Conservation (phyloP, 1,140 invertebrate species). For the Sitobion miscanthi region DNA sequence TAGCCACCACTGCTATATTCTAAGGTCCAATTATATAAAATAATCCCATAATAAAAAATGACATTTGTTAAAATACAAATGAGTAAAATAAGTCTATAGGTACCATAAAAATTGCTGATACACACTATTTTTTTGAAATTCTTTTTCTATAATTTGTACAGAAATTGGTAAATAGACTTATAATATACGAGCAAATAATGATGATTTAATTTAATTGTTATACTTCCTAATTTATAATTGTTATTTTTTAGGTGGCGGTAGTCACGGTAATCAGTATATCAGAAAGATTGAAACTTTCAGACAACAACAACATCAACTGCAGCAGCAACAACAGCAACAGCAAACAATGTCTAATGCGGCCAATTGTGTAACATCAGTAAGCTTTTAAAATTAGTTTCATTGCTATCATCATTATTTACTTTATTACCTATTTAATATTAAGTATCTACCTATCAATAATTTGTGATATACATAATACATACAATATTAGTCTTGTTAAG, state of each 20-base stretch:
- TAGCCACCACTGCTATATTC: not conserved
- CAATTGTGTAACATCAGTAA: constrained; percentile 4
- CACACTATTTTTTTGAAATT: not conserved
- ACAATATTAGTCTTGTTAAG: not conserved
- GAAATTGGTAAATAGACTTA: not conserved
- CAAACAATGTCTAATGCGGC: not conserved
- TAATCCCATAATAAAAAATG: not conserved
- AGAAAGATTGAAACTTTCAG: not conserved
- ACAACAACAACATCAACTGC: not conserved
- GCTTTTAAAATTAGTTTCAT: not conserved
- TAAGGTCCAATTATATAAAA: not conserved
- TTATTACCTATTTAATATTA: not conserved
- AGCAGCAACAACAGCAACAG: not conserved
- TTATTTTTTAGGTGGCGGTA: not conserved
- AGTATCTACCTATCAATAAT: not conserved
- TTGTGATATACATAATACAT: not conserved
- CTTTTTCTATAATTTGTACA: not conserved
- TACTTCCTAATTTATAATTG: not conserved
- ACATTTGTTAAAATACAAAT: not conserved
- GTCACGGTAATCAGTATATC: not conserved
- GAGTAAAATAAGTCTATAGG: not conserved
- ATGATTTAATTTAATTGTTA: not conserved
- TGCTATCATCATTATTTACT: not conserved
- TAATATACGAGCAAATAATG: not conserved
- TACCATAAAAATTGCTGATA: not conserved